A percentile compares a stretch with the other conserved stretches of the same genome.
Evolutionary conservation across 2,797 vertebrate species (phyloP).

Genomic region (Semaprochilodus insignis): DNA sequence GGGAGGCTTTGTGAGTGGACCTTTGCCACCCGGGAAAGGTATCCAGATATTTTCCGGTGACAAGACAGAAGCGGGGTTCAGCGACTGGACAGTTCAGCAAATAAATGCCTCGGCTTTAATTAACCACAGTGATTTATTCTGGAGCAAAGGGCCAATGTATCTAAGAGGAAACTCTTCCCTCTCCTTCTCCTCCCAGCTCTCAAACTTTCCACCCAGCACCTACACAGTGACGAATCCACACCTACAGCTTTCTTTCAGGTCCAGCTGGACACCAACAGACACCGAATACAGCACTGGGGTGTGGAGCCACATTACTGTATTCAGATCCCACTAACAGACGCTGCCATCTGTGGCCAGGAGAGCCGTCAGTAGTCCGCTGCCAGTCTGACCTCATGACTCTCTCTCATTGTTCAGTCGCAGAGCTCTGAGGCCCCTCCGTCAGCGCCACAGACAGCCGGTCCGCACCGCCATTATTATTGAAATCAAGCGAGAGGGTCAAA

Average conservation of each 20-base stretch:
- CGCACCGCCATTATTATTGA: constrained; percentile 50
- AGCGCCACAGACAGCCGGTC: constrained; percentile 38
- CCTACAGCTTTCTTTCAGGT: neutral
- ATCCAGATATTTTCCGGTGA: neutral
- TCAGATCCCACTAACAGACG: constrained; percentile 14
- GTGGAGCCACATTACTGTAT: constrained; percentile 15
- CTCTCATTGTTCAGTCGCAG: constrained; percentile 32
- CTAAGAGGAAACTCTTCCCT: neutral
- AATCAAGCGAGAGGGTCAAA: constrained; percentile 43
- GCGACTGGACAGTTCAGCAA: constrained; percentile 3
- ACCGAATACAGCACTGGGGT: neutral
- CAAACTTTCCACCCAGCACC: constrained; percentile 21
- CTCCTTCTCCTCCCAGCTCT: constrained; percentile 27
- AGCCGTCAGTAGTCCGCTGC: constrained; percentile 13
- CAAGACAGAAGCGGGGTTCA: neutral
- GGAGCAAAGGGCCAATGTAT: constrained; percentile 1
- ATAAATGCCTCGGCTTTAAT: constrained; percentile 5
- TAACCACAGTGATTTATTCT: neutral
- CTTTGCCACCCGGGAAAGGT: neutral
- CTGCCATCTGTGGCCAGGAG: constrained; percentile 55
- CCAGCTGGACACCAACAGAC: neutral
- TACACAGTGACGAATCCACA: neutral
- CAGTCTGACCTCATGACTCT: constrained; percentile 55
- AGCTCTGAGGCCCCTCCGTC: constrained; percentile 40
- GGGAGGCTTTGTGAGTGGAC: neutral